These are phyloP conservation scores for Diprion similis DNA, from an alignment of 1,140 invertebrate genomes.

Conservation along the genomic window DNA sequence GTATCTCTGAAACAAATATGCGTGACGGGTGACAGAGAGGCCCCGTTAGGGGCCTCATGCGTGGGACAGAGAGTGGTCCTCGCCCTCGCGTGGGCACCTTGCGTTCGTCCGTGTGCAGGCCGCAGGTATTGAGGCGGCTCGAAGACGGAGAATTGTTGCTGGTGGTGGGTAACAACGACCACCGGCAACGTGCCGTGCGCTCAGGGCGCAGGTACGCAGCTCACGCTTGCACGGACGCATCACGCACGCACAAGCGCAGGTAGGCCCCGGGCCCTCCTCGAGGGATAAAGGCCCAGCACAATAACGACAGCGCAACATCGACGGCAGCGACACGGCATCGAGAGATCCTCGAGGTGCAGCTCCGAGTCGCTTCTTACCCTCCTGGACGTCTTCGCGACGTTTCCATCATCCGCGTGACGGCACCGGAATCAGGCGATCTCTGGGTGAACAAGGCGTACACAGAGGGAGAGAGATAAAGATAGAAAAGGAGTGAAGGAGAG, in stretches of 20 bases:
- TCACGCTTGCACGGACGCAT: too few relatives aligned
- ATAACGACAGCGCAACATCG: too few relatives aligned
- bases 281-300: background rate
- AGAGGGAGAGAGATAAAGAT: background rate
- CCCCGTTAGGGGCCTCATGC: background rate
- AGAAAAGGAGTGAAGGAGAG: background rate
- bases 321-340: too few relatives aligned
- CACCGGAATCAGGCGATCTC: background rate
- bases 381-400: too few relatives aligned
- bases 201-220: background rate
- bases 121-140: background rate
- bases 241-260: background rate
- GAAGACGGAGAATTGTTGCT: background rate
- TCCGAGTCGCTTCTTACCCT: too few relatives aligned
- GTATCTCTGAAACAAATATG: background rate
- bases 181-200: background rate
- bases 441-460: background rate
- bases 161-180: background rate
- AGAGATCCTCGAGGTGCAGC: too few relatives aligned
- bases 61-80: conserved; percentile 2
- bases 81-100: conserved; percentile 3
- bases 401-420: too few relatives aligned
- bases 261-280: background rate
- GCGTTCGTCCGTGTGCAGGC: background rate
- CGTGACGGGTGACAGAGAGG: background rate